These are phyloP conservation scores for Temnothorax longispinosus DNA, from an alignment of 1,140 invertebrate species.

Conservation along the genomic window DNA sequence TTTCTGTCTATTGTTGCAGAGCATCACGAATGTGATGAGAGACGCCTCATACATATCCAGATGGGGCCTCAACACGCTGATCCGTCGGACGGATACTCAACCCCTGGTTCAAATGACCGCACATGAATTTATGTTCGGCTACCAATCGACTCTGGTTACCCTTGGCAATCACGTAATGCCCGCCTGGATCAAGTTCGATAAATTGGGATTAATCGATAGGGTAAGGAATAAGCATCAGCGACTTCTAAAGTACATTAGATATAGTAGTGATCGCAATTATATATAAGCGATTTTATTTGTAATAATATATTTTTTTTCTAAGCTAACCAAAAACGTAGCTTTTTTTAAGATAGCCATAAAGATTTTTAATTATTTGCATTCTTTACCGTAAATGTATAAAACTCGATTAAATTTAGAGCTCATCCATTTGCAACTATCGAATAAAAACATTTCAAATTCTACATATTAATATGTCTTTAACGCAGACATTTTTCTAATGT, in stretches of 20 bases:
- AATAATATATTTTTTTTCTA: slow-evolving; percentile 1
- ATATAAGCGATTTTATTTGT: neutral
- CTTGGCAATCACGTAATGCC: slow-evolving; percentile 92
- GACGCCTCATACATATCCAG: slow-evolving; percentile 88
- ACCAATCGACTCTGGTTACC: slow-evolving; percentile 90
- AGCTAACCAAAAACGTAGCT: neutral
- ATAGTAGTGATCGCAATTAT: neutral
- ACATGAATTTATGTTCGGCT: slow-evolving; percentile 94
- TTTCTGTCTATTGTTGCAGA: slow-evolving; percentile 85
- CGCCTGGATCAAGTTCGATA: slow-evolving; percentile 93
- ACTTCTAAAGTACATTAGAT: neutral
- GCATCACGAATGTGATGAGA: slow-evolving; percentile 91
- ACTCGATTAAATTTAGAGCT: neutral
- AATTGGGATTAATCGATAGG: slow-evolving; percentile 93
- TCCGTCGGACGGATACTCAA: slow-evolving; percentile 88
- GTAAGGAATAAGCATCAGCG: slow-evolving; percentile 85
- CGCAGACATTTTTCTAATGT: neutral
- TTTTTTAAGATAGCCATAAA: neutral
- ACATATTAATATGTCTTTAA: neutral
- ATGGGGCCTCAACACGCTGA: slow-evolving; percentile 89
- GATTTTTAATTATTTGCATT: neutral
- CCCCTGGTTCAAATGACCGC: slow-evolving; percentile 92
- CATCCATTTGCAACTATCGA: neutral
- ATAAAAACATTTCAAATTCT: neutral
- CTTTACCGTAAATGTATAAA: slow-evolving; percentile 6